Conservation (phyloP, 2,888 invertebrate genomes). For the Drosophila paramelanica region DNA sequence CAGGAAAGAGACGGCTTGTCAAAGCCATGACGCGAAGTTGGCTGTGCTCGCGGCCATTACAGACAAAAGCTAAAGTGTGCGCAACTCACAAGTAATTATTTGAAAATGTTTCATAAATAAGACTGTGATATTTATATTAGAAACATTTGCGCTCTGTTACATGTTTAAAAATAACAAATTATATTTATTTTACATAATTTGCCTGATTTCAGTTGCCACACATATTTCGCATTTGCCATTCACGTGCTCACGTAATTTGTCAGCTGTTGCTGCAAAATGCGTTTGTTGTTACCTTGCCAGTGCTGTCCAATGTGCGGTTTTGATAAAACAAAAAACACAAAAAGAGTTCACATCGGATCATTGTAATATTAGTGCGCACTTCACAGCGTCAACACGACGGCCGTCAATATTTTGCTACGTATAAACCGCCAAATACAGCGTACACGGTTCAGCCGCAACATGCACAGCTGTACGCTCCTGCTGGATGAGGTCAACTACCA, state of each 20-base stretch:
- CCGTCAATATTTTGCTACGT: constrained; percentile 39
- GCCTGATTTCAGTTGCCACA: not conserved
- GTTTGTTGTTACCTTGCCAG: constrained; percentile 58
- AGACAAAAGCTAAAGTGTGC: constrained; percentile 28
- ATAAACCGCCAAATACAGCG: constrained; percentile 35
- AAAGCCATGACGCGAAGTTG: constrained; percentile 63
- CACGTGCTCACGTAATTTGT: constrained; percentile 13
- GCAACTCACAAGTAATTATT: not conserved
- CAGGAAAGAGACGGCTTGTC: constrained; percentile 82
- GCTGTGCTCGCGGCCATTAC: constrained; percentile 33
- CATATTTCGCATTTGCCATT: constrained; percentile 16
- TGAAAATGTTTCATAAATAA: not conserved
- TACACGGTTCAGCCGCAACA: constrained; percentile 39
- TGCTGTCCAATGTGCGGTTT: constrained; percentile 49
- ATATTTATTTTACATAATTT: not conserved
- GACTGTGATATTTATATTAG: too few species aligned
- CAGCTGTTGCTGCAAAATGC: constrained; percentile 51
- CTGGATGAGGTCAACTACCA: constrained; percentile 91
- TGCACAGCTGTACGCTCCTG: constrained; percentile 90
- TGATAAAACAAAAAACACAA: constrained; percentile 40
- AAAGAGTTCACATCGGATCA: constrained; percentile 28
- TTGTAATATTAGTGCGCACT: constrained; percentile 47
- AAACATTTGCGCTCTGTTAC: not conserved
- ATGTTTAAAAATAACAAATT: not conserved
- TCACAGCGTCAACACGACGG: constrained; percentile 37